Evolutionary conservation across 1,140 invertebrate genomes (phyloP), one percentile per base, ranked within the genome.

Genomic region (Latrodectus geometricus): DNA sequence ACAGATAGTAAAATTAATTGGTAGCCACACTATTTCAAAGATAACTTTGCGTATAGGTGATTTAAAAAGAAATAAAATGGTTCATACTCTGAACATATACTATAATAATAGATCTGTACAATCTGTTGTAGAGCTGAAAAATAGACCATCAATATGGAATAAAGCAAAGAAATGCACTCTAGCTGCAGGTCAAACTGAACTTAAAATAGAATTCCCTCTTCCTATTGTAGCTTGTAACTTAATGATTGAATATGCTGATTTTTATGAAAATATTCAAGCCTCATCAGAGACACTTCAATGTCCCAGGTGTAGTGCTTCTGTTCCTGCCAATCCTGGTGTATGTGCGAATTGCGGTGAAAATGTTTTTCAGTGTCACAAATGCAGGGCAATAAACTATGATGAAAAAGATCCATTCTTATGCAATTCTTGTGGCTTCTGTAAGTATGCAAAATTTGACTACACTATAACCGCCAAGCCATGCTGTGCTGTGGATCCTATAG

Each of bases 221-320:
- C 98, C 98, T 0, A 99, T 99, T 69, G 96, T 98, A 0, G 98
- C 98, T 0, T 99, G 97, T 90, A 99, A 99, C 92, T 92, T 99
- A n/a, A 99, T 99, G 97, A 96, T 99, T 90, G 98, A 99, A 90
- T 99, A 99, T 92, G 95, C 96, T 0, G 97, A 99, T 90, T 99
- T 99, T 91, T 99, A 98, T 90, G 98, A 99, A 90, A 97, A 95
- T 91, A 94, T 94, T 89, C 89, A 90, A 91, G 95, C 93, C n/a
- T 93, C 94, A 88, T 94, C 96, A 80, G 98, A 99, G 92, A 99
- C 96, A 9, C 92, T 99, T 12, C 97, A 98, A 90, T 99, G 98
- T 91, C 98, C 98, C 0, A 93, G 98, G 8, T 99, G 98, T 90
- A 98, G 96, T 87, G 97, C 98, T 9, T 97, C 96, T 8, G 97